Base-by-base conservation (phyloP, 2,888 invertebrate genomes). In the Aproaerema taeniolella region DNA sequence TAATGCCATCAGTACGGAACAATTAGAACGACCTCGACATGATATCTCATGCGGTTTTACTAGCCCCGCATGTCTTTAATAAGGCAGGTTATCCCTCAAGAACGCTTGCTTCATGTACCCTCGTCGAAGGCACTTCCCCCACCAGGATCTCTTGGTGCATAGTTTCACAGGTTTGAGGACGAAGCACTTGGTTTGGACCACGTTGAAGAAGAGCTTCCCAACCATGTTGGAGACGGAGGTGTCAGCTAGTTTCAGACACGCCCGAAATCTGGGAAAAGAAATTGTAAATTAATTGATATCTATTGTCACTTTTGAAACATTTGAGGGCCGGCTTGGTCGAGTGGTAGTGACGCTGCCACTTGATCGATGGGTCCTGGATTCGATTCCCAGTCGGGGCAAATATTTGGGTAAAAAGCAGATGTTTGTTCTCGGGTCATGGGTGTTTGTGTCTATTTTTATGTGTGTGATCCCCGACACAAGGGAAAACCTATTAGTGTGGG, bases 151-250 rank as follows among this genome's bases (percentile, higher is more conserved):
- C 55, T 92, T 89, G 5, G 89, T 87, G 79, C 98, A 98, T 15
- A 91, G 86, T 53, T 91, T 91, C 50, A 93, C 92, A 1, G 91
- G 90, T 60, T 94, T 93, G 29, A 98, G 82, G 0, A 94, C 90
- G 78, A 98, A 98, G 63, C 98, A 98, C 68, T 96, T 94, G 0
- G 95, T 95, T 67, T 96, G 96, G n/a, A 98, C 93, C 31, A 97
- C 89, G 80, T 98, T 96, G 90, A 98, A 98, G 88, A 96, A 98
- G 20, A 98, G 87, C 61, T 94, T 95, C 2, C 97, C 97, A 39
- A 97, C 95, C 78, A 96, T 89, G 67, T 95, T 95, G 6, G 97
- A 94, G 7, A 96, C 93, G 4, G 93, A 92, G 0, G 95, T 95
- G 53, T 92, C 91, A 0, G 95, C 93, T 79, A 95, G 91, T 73